These are phyloP conservation scores for Siphamia tubifer DNA, from an alignment of 2,113 vertebrate genomes.

Conservation along the genomic window DNA sequence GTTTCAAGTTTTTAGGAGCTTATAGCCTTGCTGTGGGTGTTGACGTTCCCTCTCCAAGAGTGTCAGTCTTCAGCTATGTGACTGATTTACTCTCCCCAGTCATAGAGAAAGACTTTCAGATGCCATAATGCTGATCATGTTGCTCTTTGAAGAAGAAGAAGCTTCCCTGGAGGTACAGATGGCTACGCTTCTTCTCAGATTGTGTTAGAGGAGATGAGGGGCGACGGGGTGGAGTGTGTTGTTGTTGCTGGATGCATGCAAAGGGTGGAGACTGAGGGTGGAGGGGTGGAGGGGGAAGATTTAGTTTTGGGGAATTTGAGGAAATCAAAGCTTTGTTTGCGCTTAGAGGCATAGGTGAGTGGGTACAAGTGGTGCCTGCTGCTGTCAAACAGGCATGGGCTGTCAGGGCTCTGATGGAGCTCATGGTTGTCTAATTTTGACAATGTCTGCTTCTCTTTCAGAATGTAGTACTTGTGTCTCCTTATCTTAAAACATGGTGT, in stretches of 20 bases:
- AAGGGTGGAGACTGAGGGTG: not conserved
- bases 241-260: not conserved
- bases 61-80: slow-evolving; percentile 45
- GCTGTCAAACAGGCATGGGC: slow-evolving; percentile 50
- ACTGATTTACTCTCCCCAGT: slow-evolving; percentile 56
- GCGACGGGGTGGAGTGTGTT: slow-evolving; percentile 25
- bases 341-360: slow-evolving; percentile 69
- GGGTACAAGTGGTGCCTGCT: slow-evolving; percentile 55
- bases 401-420: slow-evolving; percentile 56
- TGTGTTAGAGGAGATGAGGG: slow-evolving; percentile 57
- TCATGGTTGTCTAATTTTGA: slow-evolving; percentile 65
- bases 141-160: slow-evolving; percentile 66
- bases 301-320: slow-evolving; percentile 38
- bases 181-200: slow-evolving; percentile 59
- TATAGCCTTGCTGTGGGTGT: slow-evolving; percentile 46
- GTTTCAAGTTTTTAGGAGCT: slow-evolving; percentile 21
- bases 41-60: slow-evolving; percentile 6
- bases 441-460: slow-evolving; percentile 36
- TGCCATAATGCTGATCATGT: slow-evolving; percentile 64
- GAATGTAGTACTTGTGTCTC: slow-evolving; percentile 41
- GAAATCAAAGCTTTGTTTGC: slow-evolving; percentile 70
- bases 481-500: slow-evolving; percentile 23
- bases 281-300: not conserved
- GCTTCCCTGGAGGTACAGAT: slow-evolving; percentile 67
- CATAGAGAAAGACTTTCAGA: slow-evolving; percentile 56